Base-by-base conservation (phyloP, 1,140 invertebrate species). In the Drosophila bipectinata region DNA sequence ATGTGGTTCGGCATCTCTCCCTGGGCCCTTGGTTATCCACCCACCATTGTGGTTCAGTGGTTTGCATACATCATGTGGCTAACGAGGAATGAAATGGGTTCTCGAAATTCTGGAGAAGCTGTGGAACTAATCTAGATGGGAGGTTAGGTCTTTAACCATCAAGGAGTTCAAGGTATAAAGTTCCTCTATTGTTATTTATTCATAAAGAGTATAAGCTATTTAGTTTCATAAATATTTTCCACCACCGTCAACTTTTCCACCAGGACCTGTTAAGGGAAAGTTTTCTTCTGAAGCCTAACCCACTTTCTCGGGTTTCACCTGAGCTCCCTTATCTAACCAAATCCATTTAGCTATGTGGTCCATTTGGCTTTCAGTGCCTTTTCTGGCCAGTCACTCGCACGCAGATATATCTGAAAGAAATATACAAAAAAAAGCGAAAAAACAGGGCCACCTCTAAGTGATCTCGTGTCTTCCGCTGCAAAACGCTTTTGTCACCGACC, bases 401-500 rank as follows among this genome's bases (percentile, higher is more conserved):
- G 14, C 51, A 51, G 44, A 47, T 47, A 47, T 21, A 47, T 47
- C 44, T 47, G 12, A 14, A 28, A 28, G 6, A 7, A 28, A 28
- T 7, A 28, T 6, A 28, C 5, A 37, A n/a, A 32, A 60, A 52
- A 18, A 34, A 60, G 18, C 37, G 10, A 28, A 15, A 59, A 59
- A 28, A 21, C 41, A 59, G 24, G 66, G 37, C 41, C 41, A 14
- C 15, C 52, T 52, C 68, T 72, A 71, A 72, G 66, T 72, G 68
- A 58, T 59, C 45, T 58, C 24, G 8, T 24, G 10, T 55, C 24
- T 37, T 44, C 26, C 30, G 39, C 39, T 55, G 60, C 14, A 15
- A 54, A 68, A 58, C 26, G 64, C 37, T 57, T 71, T 72, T 72
- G 68, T 74, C 72, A 73, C 24, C n/a, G 34, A 4, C 4, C 44